Conservation (phyloP, 2,888 invertebrate species). For the Trissonchulus latispiculum region DNA sequence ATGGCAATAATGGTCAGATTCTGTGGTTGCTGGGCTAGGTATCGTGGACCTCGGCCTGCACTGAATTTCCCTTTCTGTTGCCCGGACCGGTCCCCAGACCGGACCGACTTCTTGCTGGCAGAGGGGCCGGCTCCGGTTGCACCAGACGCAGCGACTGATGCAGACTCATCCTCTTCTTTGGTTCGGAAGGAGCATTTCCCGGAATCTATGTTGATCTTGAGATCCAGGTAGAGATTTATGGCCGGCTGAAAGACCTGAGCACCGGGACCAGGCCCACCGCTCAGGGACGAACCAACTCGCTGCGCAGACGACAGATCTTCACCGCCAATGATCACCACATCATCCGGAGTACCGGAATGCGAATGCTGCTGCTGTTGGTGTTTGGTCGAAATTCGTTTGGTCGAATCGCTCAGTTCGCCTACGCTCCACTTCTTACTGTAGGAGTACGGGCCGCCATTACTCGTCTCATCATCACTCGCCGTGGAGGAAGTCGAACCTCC, state of each 20-base stretch:
- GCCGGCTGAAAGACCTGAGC: constrained; percentile 57
- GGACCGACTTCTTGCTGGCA: background rate
- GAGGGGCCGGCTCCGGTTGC: background rate
- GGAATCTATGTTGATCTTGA: constrained; percentile 88
- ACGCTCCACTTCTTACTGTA: no score
- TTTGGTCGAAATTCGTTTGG: background rate
- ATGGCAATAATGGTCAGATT: constrained; percentile 72
- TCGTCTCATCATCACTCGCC: background rate
- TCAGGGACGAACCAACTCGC: background rate
- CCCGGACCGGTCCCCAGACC: no score
- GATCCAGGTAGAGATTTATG: constrained; percentile 87
- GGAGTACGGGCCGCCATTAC: no score
- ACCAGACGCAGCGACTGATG: background rate
- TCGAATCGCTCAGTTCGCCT: background rate
- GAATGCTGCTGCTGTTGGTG: background rate
- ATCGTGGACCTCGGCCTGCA: background rate
- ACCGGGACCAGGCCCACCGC: background rate
- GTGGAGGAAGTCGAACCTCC: background rate
- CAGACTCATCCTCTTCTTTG: constrained; percentile 53
- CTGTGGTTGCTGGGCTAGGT: background rate
- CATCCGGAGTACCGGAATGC: background rate
- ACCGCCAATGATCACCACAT: constrained; percentile 8
- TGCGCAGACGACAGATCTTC: background rate
- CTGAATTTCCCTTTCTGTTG: background rate
- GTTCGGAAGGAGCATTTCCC: constrained; percentile 94